These are phyloP conservation scores for Masnerella sp. DNA, from an alignment of 2,888 invertebrate species.

Conservation along the genomic window DNA sequence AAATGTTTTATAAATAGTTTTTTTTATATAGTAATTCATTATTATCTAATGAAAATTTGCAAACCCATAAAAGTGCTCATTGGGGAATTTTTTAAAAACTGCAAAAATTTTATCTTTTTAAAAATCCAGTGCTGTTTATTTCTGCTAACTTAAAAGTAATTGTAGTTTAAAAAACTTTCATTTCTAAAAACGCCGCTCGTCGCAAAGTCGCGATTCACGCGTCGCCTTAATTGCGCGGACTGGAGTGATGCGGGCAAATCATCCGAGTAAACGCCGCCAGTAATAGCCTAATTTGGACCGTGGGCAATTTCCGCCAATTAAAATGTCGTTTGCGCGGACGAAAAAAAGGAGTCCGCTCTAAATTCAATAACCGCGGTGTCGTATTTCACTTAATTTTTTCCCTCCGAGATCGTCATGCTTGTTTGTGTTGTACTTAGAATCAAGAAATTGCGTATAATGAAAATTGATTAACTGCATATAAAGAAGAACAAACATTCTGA, in stretches of 20 bases:
- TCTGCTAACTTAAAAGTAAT: too few relatives aligned
- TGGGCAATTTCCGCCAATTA: slow-evolving; percentile 67
- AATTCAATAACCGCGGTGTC: not conserved
- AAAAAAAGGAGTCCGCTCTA: not conserved
- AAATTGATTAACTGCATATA: too few relatives aligned
- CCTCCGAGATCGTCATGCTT: not conserved
- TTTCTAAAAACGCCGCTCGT: slow-evolving; percentile 33
- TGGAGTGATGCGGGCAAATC: slow-evolving; percentile 63
- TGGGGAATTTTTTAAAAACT: too few relatives aligned
- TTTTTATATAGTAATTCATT: too few relatives aligned
- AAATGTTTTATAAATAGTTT: too few relatives aligned
- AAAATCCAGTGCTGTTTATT: too few relatives aligned
- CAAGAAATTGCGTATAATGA: slow-evolving; percentile 17
- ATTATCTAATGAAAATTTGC: too few relatives aligned
- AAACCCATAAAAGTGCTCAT: too few relatives aligned
- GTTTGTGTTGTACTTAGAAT: slow-evolving; percentile 20
- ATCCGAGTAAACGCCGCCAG: slow-evolving; percentile 60
- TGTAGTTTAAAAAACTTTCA: too few relatives aligned
- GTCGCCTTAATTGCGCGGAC: slow-evolving; percentile 65
- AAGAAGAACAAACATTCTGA: too few relatives aligned
- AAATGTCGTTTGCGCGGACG: slow-evolving; percentile 63
- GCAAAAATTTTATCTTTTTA: too few relatives aligned
- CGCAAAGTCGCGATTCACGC: slow-evolving; percentile 38
- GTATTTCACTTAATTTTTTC: slow-evolving; percentile 24
- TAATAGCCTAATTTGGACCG: slow-evolving; percentile 68